These are phyloP conservation scores for Serranochromis macrocephalus DNA, from an alignment of 2,113 vertebrate genomes.

Conservation along the genomic window DNA sequence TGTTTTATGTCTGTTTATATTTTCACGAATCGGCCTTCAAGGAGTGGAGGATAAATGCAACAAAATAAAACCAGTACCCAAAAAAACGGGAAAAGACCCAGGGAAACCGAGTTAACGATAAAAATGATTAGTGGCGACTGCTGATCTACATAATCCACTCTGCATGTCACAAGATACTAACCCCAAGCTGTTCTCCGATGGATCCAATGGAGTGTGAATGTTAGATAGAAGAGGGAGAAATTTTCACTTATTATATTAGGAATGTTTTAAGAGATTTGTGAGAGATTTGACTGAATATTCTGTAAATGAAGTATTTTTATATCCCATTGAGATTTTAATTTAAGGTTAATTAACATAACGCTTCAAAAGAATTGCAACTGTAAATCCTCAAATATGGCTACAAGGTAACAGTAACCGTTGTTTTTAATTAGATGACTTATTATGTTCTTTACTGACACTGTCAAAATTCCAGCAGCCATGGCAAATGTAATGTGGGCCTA, in stretches of 20 bases:
- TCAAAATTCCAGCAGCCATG: background rate
- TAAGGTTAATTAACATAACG: background rate
- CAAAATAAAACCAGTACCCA: background rate
- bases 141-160: background rate
- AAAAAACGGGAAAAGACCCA: background rate
- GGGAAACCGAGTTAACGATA: accelerated
- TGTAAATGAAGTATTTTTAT: background rate
- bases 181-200: background rate
- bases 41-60: background rate
- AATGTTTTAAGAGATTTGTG: background rate
- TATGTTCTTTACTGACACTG: background rate
- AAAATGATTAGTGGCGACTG: background rate
- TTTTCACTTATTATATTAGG: accelerated
- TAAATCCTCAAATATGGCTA: background rate
- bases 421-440: background rate
- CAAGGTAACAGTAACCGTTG: background rate
- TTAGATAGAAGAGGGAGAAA: background rate
- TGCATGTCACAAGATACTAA: background rate
- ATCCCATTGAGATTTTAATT: background rate
- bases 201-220: background rate
- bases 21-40: accelerated
- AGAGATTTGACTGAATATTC: background rate
- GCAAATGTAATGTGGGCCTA: background rate
- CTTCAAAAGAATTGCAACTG: background rate
- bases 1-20: accelerated